These are phyloP conservation scores for Neoitamus cyanurus DNA, from an alignment of 2,888 invertebrate genomes.

Conservation along the genomic window DNA sequence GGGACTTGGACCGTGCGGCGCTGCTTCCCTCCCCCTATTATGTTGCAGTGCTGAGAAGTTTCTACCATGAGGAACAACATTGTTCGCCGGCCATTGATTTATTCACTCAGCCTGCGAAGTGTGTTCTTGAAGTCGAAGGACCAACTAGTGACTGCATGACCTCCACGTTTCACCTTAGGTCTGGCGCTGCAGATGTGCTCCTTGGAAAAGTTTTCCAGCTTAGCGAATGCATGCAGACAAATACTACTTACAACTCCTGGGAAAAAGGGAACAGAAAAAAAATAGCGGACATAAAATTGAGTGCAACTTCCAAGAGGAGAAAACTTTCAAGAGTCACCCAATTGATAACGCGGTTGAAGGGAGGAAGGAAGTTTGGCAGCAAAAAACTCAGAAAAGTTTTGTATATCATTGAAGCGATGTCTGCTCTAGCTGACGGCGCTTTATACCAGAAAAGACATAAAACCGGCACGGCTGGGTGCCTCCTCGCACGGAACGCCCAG, in stretches of 20 bases:
- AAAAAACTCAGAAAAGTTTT: not conserved
- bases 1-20: not conserved
- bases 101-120: not conserved
- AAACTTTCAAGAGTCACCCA: conserved; percentile 4
- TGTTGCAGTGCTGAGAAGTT: not conserved
- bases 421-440: not conserved
- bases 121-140: not conserved
- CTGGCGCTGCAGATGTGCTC: not conserved
- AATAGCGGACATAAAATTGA: not conserved
- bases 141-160: not conserved
- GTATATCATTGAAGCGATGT: not conserved
- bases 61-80: not conserved
- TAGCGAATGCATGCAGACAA: not conserved
- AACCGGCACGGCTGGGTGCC: not conserved
- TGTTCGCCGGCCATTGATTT: conserved; percentile 8
- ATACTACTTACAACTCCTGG: not conserved
- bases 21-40: not conserved
- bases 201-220: not conserved
- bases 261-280: not conserved
- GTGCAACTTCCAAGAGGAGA: not conserved
- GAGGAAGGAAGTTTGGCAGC: not conserved
- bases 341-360: conserved; percentile 1
- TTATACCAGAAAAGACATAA: not conserved
- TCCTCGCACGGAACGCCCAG: not conserved
- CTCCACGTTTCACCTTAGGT: not conserved